These are phyloP conservation scores for Liopterus haemorrhoidalis DNA, from an alignment of 2,888 invertebrate genomes.

Conservation along the genomic window DNA sequence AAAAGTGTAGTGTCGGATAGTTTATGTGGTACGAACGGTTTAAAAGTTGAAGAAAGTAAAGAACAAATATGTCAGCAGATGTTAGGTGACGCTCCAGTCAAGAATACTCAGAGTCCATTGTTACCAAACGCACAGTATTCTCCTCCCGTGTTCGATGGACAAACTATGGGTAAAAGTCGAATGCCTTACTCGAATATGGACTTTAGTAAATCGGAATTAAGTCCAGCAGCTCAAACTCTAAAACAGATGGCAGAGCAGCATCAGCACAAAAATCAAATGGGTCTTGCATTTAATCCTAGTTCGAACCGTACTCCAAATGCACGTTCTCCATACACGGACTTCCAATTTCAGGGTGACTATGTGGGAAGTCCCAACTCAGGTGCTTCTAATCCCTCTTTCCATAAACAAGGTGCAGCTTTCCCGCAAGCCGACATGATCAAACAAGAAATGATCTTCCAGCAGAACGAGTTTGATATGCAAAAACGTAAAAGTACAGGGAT, in stretches of 20 bases:
- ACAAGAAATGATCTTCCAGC: conserved; percentile 49
- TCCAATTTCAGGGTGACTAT: conserved; percentile 52
- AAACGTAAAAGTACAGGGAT: conserved; percentile 46
- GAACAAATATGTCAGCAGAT: conserved; percentile 33
- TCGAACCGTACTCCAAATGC: conserved; percentile 43
- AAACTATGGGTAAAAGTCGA: conserved; percentile 25
- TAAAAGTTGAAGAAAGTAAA: conserved; percentile 43
- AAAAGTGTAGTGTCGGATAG: conserved; percentile 40
- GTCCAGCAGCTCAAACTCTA: conserved; percentile 89
- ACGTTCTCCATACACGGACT: conserved; percentile 57
- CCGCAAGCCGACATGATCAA: conserved; percentile 52
- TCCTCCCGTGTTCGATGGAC: conserved; percentile 41
- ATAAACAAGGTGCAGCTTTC: conserved; percentile 44
- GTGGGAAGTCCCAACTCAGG: conserved; percentile 47
- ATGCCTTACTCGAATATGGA: conserved; percentile 39
- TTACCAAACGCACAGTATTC: conserved; percentile 39
- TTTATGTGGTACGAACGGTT: conserved; percentile 31
- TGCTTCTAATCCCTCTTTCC: conserved; percentile 40
- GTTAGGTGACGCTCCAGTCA: conserved; percentile 30
- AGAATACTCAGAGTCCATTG: conserved; percentile 39
- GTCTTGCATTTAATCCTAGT: conserved; percentile 51
- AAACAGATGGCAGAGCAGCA: conserved; percentile 98
- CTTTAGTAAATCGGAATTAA: conserved; percentile 57
- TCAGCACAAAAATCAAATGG: conserved; percentile 75
- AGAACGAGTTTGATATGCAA: conserved; percentile 43